Percentiles rank a stretch among this genome's conserved stretches.
These are phyloP conservation scores for Crepidodera aurea DNA, from an alignment of 2,888 invertebrate genomes.

Conservation along the genomic window DNA sequence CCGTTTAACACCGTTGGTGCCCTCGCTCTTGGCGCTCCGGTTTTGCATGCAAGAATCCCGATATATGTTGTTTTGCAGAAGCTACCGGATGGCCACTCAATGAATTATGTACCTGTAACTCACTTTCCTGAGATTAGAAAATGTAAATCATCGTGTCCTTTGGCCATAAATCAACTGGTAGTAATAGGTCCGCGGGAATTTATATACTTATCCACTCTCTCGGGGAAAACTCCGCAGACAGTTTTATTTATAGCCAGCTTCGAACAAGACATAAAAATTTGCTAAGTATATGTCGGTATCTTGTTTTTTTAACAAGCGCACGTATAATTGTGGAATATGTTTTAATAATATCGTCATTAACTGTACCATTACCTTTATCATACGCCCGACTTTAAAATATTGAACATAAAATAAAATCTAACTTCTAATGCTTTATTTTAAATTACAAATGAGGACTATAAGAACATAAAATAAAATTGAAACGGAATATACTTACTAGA, in stretches of 20 bases:
- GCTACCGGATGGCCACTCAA: slow-evolving; percentile 54
- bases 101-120: slow-evolving; percentile 51
- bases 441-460: too few species aligned
- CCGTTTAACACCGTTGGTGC: slow-evolving; percentile 53
- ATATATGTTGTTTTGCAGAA: slow-evolving; percentile 48
- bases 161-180: slow-evolving; percentile 39
- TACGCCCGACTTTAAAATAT: neutral
- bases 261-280: slow-evolving; percentile 38
- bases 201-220: slow-evolving; percentile 40
- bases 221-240: slow-evolving; percentile 33
- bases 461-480: too few species aligned
- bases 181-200: slow-evolving; percentile 40
- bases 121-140: slow-evolving; percentile 53
- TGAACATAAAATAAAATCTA: neutral
- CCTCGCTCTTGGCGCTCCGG: slow-evolving; percentile 35
- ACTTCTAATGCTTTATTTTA: too few species aligned
- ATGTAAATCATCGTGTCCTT: slow-evolving; percentile 44
- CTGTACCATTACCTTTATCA: neutral
- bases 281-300: slow-evolving; percentile 41
- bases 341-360: slow-evolving; percentile 8
- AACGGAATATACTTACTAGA: too few species aligned
- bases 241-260: slow-evolving; percentile 38
- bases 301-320: slow-evolving; percentile 33
- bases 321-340: slow-evolving; percentile 18
- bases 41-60: slow-evolving; percentile 53